Evolutionary conservation across 2,888 invertebrate species (phyloP), one percentile per base, ranked within the genome.

Genomic region (Capitulum mitella): DNA sequence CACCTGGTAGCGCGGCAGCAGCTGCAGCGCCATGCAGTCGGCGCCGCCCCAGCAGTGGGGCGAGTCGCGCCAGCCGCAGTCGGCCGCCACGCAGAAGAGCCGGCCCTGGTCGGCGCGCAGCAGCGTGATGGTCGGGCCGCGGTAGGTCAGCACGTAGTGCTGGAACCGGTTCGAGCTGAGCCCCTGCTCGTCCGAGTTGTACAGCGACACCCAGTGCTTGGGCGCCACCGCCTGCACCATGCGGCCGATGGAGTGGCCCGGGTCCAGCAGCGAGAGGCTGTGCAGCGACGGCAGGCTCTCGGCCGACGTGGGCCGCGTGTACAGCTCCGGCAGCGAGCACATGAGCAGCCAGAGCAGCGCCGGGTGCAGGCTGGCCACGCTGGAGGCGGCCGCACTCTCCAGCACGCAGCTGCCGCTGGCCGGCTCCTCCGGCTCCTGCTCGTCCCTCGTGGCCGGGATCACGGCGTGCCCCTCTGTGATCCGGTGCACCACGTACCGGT

Each of bases 131-230:
- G 89, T 89, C 0, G 89, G 88, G 0, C 89, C 89, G 80, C 87
- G 89, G 86, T 94, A 94, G 19, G 90, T 90, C 34, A 94, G 88
- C 8, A 95, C 93, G 87, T 96, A 95, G 84, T 95, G 93, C 83
- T 93, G 87, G 86, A 96, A 95, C 82, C 94, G 89, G 87, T 95
- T 96, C 79, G 92, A 90, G 43, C 95, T 95, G n/a, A 92, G 87
- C 0, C 96, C 97, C 86, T 95, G 93, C 80, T 93, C 91, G 83
- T 91, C 90, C 79, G 94, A 93, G 83, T 92, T 90, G 87, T 96
- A 97, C 78, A 97, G 87, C 80, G 92, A 88, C 78, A 91, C 90
- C 96, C 96, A 97, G 86, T 94, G 93, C 79, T 92, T 92, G 6
- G 87, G 87, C 81, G 77, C 78, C 19, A 78, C 78, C 22, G 81